Percentiles rank a stretch among this genome's conserved stretches.
These are phyloP conservation scores for Diglossa cyanea DNA, from an alignment of 2,797 vertebrate species.

Conservation along the genomic window DNA sequence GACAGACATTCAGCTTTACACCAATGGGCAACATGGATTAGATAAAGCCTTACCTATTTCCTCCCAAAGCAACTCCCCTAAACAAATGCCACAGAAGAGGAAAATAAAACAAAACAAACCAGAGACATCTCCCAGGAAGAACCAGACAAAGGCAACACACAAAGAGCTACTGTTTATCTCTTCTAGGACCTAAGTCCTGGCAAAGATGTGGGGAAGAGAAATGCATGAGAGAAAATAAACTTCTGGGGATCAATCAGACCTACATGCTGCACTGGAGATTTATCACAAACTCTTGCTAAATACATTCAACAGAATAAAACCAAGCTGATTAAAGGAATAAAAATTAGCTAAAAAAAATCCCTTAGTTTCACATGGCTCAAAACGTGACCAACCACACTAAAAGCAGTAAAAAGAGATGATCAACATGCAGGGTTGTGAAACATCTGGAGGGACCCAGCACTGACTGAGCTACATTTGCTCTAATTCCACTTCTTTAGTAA, in stretches of 20 bases:
- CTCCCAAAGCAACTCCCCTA: not conserved
- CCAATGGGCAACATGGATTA: not conserved
- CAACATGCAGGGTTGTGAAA: not conserved
- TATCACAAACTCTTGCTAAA: not conserved
- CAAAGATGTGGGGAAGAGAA: not conserved
- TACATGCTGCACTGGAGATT: not conserved
- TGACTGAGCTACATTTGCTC: not conserved
- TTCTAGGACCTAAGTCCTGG: not conserved
- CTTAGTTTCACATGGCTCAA: not conserved
- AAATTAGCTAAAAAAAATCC: not conserved
- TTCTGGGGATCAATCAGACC: not conserved
- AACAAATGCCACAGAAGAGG: not conserved
- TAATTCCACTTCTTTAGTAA: not conserved
- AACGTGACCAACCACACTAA: not conserved
- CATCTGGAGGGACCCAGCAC: not conserved
- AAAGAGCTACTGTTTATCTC: not conserved
- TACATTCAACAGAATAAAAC: not conserved
- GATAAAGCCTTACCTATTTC: not conserved
- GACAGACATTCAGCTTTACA: not conserved
- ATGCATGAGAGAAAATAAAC: not conserved
- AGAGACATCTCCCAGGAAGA: not conserved
- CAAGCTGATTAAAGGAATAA: not conserved
- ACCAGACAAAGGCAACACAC: not conserved
- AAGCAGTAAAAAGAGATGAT: not conserved
- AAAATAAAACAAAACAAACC: not conserved